Base-by-base conservation (phyloP, 1,140 invertebrate species). In the Pachyrhynchus sulphureomaculatus region DNA sequence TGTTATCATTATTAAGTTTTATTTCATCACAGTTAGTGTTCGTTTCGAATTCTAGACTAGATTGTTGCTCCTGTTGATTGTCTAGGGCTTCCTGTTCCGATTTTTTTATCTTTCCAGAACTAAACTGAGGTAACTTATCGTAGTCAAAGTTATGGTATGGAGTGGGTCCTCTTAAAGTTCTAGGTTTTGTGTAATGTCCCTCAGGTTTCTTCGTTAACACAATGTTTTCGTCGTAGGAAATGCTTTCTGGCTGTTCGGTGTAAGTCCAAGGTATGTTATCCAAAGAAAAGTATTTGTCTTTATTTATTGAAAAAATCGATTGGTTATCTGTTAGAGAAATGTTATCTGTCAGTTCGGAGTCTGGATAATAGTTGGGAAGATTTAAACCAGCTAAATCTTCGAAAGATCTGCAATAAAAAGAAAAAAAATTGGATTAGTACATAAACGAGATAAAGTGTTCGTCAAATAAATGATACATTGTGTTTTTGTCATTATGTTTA, bases 321-420 rank as follows among this genome's bases (percentile, higher is more conserved):
- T 74, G 53, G 32, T 75, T 77, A 59, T 79, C 77, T 4, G 68
- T 75, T 32, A 77, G 69, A 10, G 79, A 80, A 4, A 67, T 53
- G 26, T 64, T 65, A 17, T 70, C 69, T 17, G 64, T 68, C 68
- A 76, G 75, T 57, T 79, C 78, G 23, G 78, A 80, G 47, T 79
- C 77, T 61, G 69, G 75, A 33, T 75, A 74, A 56, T 77, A 78
- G 49, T 76, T 73, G 13, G 75, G 76, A 18, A 77, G 60, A 66
- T 70, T 75, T 39, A 77, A 59, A 10, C 71, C 72, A 8, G 67
- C 49, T 8, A 65, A 36, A 41, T 72, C 61, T 23, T 72, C 68
- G 32, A 67, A 51, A 4, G 68, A 66, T 18, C 55, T 61, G 36
- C 20, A 70, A n/a, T 6, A 39, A 39, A 17, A 39, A 17, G 6